Evolutionary conservation across 1,140 invertebrate genomes (phyloP).

Genomic region (Mesaphorura yosii): DNA sequence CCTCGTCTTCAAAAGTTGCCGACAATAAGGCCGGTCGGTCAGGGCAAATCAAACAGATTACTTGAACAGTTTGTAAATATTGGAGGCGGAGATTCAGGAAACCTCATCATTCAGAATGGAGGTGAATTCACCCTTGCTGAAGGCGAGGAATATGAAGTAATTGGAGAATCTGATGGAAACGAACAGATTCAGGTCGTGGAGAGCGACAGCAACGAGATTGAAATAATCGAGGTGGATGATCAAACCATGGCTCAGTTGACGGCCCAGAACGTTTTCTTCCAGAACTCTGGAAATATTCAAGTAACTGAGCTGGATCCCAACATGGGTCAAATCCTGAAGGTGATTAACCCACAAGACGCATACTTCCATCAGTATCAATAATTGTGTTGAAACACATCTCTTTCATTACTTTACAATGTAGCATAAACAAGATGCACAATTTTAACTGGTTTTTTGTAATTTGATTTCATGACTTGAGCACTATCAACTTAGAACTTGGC

Average conservation of each 20-base stretch:
- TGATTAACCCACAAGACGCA: too few relatives aligned
- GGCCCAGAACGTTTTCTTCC: conserved; percentile 18
- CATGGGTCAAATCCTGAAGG: conserved; percentile 18
- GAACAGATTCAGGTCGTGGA: conserved; percentile 19
- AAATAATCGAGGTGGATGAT: conserved; percentile 30
- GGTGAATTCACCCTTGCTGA: conserved; percentile 27
- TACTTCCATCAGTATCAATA: too few relatives aligned
- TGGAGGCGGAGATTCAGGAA: conserved; percentile 11
- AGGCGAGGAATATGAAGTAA: conserved; percentile 29
- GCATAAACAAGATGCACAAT: too few relatives aligned
- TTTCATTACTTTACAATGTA: too few relatives aligned
- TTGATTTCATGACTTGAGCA: too few relatives aligned
- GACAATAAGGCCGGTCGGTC: too few relatives aligned
- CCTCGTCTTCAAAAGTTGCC: too few relatives aligned
- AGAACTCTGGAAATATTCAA: conserved; percentile 6
- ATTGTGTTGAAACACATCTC: too few relatives aligned
- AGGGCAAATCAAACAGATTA: too few relatives aligned
- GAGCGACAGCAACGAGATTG: conserved; percentile 11
- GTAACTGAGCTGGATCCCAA: conserved; percentile 18
- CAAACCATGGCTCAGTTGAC: conserved; percentile 23
- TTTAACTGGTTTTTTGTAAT: too few relatives aligned
- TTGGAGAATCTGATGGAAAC: conserved; percentile 23
- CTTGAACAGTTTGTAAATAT: background rate
- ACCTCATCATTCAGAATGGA: conserved; percentile 19
- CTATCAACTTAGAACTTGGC: too few relatives aligned